Base-by-base conservation (phyloP, 2,888 invertebrate genomes). In the Caenorhabditis zanzibari region DNA sequence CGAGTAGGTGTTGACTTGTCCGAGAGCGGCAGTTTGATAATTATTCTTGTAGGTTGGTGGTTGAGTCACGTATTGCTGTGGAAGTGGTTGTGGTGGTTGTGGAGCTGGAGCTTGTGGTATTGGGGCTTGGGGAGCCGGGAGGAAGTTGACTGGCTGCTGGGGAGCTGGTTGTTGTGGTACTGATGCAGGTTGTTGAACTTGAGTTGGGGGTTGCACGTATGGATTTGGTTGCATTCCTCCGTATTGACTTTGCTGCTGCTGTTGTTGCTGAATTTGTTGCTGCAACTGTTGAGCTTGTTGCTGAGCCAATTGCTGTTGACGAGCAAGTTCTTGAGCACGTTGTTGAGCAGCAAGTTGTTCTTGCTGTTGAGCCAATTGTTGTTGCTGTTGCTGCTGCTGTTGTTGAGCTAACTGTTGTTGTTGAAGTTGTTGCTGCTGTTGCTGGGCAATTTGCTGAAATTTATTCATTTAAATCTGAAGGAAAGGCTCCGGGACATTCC, bases 21-120 rank as follows among this genome's bases (percentile, higher is more conserved):
- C 77, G 6, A 85, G 41, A 14, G 85, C 85, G 19, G 85, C 85
- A 14, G 81, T 85, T 56, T 85, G 85, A 58, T 85, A 85, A 59
- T 81, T 82, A 38, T 75, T 69, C 22, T 68, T 82, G 41, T 75
- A 81, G 41, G 64, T 28, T 35, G 75, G 69, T 6, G 73, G 44
- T 22, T 74, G 71, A 32, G 79, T 71, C 1, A 66, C 35, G 47
- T 68, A 68, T 49, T 69, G 68, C 19, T 41, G 32, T 28, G 71
- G 22, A 22, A 6, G 12, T 73, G 44, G 63, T 63, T 59, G 58
- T 35, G 69, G 80, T 38, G 74, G 49, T 44, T 54, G 61, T 32
- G 68, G 38, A 16, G 41, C 32, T n/a, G 56, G 81, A 16, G 66
- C 41, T 56, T 56, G 26, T 32, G 24, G 12, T n/a, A n/a, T n/a